phyloP scores from a whole-genome alignment of 2,113 vertebrate genomes.

The Falcunculus frontatus region DNA sequence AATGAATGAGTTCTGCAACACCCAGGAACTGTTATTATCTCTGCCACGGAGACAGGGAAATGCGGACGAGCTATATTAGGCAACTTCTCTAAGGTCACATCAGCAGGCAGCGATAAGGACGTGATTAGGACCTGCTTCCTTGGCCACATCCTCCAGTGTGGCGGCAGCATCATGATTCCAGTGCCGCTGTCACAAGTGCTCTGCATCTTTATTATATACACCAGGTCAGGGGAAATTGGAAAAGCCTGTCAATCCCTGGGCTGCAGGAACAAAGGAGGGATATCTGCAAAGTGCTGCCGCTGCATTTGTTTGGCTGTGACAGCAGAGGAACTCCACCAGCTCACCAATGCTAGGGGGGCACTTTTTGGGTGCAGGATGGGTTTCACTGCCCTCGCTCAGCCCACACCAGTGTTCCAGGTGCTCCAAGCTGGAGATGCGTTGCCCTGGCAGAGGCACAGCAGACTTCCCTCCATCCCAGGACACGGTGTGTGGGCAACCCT shows the following conservation, averaged over 20 bases:
- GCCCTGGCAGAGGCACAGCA: not conserved
- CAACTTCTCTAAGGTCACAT: conserved; percentile 7
- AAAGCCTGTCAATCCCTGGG: not conserved
- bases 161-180: fast-evolving
- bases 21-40: not conserved
- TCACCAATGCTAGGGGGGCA: fast-evolving
- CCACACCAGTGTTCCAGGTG: fast-evolving
- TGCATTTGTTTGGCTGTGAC: not conserved
- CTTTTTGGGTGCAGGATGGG: not conserved
- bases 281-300: not conserved
- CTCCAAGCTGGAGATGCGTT: not conserved
- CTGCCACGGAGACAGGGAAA: not conserved
- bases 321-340: not conserved
- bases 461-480: not conserved
- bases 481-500: fast-evolving
- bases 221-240: not conserved
- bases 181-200: not conserved
- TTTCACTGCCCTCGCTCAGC: not conserved
- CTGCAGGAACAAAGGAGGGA: not conserved
- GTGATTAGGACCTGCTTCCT: not conserved
- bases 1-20: conserved; percentile 35
- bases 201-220: not conserved
- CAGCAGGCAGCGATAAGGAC: not conserved
- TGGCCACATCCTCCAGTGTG: not conserved
- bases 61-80: not conserved